Percentiles rank a stretch among this genome's conserved stretches.
Conservation (phyloP, 2,113 vertebrate species). For the Meriones unguiculatus region DNA sequence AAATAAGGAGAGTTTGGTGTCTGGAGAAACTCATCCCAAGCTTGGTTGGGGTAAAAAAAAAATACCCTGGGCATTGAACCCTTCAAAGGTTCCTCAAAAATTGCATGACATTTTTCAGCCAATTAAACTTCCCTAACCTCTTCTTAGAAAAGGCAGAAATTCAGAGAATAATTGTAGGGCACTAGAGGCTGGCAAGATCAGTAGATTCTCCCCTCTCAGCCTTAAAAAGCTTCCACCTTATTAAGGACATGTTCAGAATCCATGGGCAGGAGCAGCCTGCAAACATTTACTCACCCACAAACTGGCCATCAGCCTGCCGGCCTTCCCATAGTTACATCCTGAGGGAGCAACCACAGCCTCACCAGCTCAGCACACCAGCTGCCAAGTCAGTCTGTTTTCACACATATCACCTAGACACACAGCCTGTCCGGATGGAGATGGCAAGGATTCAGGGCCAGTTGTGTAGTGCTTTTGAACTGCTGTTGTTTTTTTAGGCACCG, state of each 20-base stretch:
- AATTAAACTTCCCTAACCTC: constrained; percentile 64
- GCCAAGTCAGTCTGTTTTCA: neutral
- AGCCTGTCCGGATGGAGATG: neutral
- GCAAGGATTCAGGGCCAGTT: neutral
- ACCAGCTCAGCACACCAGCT: neutral
- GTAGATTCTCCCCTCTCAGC: constrained; percentile 29
- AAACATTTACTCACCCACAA: neutral
- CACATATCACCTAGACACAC: neutral
- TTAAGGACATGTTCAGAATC: neutral
- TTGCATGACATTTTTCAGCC: constrained; percentile 55
- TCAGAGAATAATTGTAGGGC: constrained; percentile 59
- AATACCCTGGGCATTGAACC: neutral
- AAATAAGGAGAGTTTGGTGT: neutral
- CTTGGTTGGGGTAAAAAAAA: neutral
- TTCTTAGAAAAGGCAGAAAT: constrained; percentile 74
- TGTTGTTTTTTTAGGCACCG: neutral
- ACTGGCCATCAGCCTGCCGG: neutral
- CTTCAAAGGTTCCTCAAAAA: constrained; percentile 66
- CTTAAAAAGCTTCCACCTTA: constrained; percentile 12
- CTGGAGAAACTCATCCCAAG: constrained; percentile 2
- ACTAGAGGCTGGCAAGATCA: neutral
- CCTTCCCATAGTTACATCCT: neutral
- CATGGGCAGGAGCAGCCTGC: neutral
- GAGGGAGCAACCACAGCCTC: neutral
- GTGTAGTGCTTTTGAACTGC: neutral